Base-by-base conservation (phyloP, 2,113 vertebrate genomes). In the Microcebus tavaratra region DNA sequence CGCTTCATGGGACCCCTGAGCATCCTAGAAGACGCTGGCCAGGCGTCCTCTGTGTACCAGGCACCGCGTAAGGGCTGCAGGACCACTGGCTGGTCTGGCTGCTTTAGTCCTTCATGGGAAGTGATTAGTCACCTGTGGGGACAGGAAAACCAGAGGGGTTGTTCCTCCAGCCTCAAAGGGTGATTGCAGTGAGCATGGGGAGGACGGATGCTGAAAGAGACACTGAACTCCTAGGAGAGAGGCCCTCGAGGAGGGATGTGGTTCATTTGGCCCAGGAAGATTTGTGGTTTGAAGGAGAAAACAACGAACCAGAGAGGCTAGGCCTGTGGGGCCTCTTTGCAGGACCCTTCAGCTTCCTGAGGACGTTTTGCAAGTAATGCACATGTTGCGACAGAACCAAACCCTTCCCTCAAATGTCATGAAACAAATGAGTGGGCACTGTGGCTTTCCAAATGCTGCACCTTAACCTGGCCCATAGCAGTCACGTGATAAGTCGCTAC, bases 391-490 rank as follows among this genome's bases (percentile, higher is more conserved):
- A 57, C 20, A 50, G 42, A 29, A 13, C 59, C 21, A 67, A 39
- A 9, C 50, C 42, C 73, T 31, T 36, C 20, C 67, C 42, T 25
- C 21, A 53, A 84, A 29, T 9, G 29, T 4, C 53, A 1, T 25
- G 9, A 2, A 5, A 11, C 34, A 65, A 17, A 3, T 8, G 45
- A 70, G 4, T 0, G 15, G 29, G 67, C 12, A 7, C 5, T 23
- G 72, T 63, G 82, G 27, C 59, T 79, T 70, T 57, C 13, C 80
- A 67, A 31, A 23, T 12, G 21, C 39, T 8, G 21, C 25, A 8
- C 45, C 45, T 34, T 36, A 0, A 36, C 63, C 42, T 91, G 53
- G 9, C 17, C 31, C 6, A 0, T 11, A 13, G 31, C 11, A 39
- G 55, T 12, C 36, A 2, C 3, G 20, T n/a, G n/a, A 4, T 42